Evolutionary conservation across 2,888 invertebrate species (phyloP), one percentile per base, ranked within the genome.

Genomic region (Galerucella calmariensis): DNA sequence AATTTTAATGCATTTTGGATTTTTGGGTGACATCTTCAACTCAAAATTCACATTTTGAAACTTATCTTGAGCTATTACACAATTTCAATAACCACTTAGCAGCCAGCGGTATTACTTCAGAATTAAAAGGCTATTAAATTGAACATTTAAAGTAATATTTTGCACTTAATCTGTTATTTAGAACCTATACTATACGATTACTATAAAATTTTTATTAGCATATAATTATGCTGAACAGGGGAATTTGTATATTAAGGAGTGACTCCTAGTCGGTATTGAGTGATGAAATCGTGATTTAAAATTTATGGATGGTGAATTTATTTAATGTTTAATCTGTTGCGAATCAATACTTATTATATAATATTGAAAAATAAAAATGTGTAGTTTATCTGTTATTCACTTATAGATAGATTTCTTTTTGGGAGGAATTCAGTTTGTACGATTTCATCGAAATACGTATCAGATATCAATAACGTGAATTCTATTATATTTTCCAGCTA

Each of bases 181-280:
- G 14, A 70, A 20, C 62, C 70, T 70, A 27, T 27, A 53, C 70
- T 70, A 27, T 27, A 53, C 51, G 14, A 63, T 70, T 51, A 27
- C 70, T 53, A 70, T 70, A 63, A 63, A 62, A 51, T 44, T 16
- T 53, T 48, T 41, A 70, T 70, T 70, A 63, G 35, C 70, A 53
- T 70, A 53, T 70, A 70, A 70, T 70, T 70, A 70, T 70, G 51
- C 53, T n/a, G 51, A 70, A 70, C 35, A 53, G 63, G 63, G 48
- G 35, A 70, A 70, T 70, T 70, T 70, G 63, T 70, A n/a, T 61
- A 16, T 63, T 41, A 53, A 53, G 70, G 63, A 70, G 63, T 70
- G 70, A 70, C 70, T 69, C 24, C 46, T 24, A 24, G 58, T 53
- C 48, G 16, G 70, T 70, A 63, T 53, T 44, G 53, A 70, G 63